A percentile compares a stretch with the other conserved stretches of the same genome.
Conservation (phyloP, 2,797 vertebrate species). For the Squalus acanthias region DNA sequence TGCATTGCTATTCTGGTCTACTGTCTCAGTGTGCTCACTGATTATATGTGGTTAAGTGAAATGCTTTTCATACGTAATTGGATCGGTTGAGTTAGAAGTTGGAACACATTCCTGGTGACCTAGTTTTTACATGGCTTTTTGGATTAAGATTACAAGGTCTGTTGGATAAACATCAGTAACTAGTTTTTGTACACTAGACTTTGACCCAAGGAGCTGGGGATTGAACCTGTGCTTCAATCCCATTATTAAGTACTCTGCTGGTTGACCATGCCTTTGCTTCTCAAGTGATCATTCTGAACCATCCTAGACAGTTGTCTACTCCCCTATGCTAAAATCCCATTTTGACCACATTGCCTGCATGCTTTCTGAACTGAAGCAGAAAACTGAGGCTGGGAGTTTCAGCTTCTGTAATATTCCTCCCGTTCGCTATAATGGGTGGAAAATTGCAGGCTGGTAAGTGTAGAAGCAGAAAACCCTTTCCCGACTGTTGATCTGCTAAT, state of each 20-base stretch:
- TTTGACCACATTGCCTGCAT: constrained; percentile 72
- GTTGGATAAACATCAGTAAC: neutral
- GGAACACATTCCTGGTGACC: neutral
- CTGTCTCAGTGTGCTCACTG: neutral
- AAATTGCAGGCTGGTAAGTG: neutral
- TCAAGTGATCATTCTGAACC: constrained; percentile 71
- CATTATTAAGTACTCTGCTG: neutral
- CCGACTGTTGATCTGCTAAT: neutral
- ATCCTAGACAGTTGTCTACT: constrained; percentile 66
- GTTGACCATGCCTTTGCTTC: neutral
- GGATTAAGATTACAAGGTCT: neutral
- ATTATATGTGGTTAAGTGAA: neutral
- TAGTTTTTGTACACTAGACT: neutral
- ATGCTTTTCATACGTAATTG: neutral
- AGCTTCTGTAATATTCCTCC: neutral
- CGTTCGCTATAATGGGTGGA: neutral
- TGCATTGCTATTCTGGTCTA: neutral
- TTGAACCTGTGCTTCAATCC: no score
- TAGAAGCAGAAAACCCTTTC: neutral
- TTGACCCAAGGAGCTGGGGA: neutral
- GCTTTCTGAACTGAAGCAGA: constrained; percentile 60
- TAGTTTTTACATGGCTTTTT: neutral
- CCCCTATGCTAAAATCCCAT: constrained; percentile 68
- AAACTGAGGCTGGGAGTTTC: constrained; percentile 44
- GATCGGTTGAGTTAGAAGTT: neutral